A percentile compares a stretch with the other conserved stretches of the same genome.
Conservation (phyloP, 2,797 vertebrate species). For the Alosa sapidissima region DNA sequence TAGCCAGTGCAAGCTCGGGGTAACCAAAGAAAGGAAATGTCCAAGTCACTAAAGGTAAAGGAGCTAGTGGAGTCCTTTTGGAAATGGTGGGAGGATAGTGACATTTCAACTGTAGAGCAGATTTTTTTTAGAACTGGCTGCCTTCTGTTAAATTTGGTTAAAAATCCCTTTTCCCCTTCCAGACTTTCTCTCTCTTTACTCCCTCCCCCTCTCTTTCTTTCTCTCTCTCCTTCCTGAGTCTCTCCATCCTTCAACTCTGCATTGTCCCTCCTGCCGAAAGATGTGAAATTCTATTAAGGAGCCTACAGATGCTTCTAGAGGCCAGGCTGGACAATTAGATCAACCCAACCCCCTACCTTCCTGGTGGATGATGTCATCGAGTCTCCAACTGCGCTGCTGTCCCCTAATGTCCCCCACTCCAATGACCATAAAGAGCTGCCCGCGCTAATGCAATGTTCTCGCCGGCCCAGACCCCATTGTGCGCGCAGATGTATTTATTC, state of each 20-base stretch:
- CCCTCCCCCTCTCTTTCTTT: background rate
- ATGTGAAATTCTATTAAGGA: conserved; percentile 41
- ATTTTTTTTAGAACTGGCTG: background rate
- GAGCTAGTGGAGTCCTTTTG: background rate
- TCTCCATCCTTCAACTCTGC: background rate
- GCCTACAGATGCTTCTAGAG: conserved; percentile 23
- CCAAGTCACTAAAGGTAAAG: background rate
- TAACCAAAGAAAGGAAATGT: background rate
- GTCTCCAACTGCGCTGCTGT: background rate
- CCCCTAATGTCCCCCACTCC: background rate
- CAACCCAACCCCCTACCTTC: background rate
- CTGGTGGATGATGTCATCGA: conserved; percentile 28
- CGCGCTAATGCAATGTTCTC: background rate
- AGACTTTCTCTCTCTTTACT: background rate
- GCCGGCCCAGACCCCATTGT: conserved; percentile 24
- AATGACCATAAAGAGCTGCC: conserved; percentile 10
- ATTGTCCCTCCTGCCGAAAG: background rate
- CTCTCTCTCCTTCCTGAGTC: background rate
- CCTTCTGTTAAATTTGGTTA: background rate
- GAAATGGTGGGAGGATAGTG: background rate
- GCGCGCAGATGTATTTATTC: conserved; percentile 28
- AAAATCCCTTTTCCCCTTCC: background rate
- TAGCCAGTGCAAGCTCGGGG: background rate
- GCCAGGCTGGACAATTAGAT: conserved; percentile 30
- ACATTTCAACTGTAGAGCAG: background rate